Conservation (phyloP, 2,797 vertebrate species). For the Danio tinwini region DNA sequence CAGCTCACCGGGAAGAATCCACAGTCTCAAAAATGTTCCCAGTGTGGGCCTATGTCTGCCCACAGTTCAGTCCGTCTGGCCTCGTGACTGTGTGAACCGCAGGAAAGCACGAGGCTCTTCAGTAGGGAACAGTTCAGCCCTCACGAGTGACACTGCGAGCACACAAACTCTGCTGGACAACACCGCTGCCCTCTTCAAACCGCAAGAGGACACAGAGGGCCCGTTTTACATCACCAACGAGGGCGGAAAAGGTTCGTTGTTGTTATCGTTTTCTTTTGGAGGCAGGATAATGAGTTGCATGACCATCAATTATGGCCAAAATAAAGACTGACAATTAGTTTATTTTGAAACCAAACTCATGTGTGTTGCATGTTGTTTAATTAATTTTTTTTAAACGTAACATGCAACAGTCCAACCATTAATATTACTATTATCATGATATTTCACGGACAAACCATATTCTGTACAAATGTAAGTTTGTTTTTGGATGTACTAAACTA, state of each 20-base stretch:
- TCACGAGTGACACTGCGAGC: conserved; percentile 10
- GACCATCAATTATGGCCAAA: no score
- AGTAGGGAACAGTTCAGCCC: conserved; percentile 16
- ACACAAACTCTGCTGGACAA: conserved; percentile 18
- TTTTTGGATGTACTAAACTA: no score
- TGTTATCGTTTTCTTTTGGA: neutral
- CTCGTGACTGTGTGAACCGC: conserved; percentile 55
- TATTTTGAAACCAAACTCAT: no score
- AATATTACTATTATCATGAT: no score
- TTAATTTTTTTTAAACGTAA: no score
- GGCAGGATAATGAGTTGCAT: neutral
- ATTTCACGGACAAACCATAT: no score
- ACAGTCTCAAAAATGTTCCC: conserved; percentile 54
- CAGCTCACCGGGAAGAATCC: conserved; percentile 49
- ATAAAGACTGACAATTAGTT: no score
- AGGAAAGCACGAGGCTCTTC: conserved; percentile 53
- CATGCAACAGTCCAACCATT: no score
- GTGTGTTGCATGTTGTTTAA: no score
- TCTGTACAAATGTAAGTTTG: no score
- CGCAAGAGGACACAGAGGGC: conserved; percentile 50
- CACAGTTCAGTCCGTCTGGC: conserved; percentile 64
- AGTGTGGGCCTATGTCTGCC: conserved; percentile 67
- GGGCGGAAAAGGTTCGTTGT: conserved; percentile 58
- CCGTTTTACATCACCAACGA: conserved; percentile 63
- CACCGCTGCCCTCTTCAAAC: conserved; percentile 22